phyloP scores from a whole-genome alignment of 2,888 invertebrate genomes.

The Chrysina gloriosa region DNA sequence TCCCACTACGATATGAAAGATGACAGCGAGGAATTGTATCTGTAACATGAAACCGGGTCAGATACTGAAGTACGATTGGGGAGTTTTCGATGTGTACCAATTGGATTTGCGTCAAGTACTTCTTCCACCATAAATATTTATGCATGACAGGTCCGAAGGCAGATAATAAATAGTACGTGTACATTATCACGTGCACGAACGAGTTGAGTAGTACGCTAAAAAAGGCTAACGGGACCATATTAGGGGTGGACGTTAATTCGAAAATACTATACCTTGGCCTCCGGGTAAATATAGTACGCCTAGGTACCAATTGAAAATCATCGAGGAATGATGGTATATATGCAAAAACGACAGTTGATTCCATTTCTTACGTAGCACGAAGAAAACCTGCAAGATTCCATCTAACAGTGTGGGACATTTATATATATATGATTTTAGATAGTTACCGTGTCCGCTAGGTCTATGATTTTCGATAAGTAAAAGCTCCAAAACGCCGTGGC shows the following conservation, averaged over 20 bases:
- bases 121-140: constrained; percentile 93
- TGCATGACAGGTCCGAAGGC: constrained; percentile 85
- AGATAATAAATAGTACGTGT: constrained; percentile 86
- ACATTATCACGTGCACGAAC: constrained; percentile 93
- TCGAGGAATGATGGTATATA: constrained; percentile 92
- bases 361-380: constrained; percentile 89
- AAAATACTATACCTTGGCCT: constrained; percentile 71
- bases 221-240: constrained; percentile 76
- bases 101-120: constrained; percentile 88
- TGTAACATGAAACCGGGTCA: constrained; percentile 38
- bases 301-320: constrained; percentile 88
- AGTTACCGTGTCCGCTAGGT: constrained; percentile 87
- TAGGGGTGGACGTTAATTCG: background rate
- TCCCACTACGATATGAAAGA: constrained; percentile 48
- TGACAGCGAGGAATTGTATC: constrained; percentile 49
- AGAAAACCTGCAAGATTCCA: constrained; percentile 72
- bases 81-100: no score
- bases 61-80: background rate
- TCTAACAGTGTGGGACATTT: background rate
- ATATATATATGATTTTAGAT: constrained; percentile 2
- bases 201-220: constrained; percentile 86
- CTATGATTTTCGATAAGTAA: constrained; percentile 93
- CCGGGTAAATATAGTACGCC: constrained; percentile 70
- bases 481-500: constrained; percentile 93
- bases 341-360: constrained; percentile 91